These are phyloP conservation scores for Nothocercus nigrocapillus DNA, from an alignment of 2,113 vertebrate species.

Conservation along the genomic window DNA sequence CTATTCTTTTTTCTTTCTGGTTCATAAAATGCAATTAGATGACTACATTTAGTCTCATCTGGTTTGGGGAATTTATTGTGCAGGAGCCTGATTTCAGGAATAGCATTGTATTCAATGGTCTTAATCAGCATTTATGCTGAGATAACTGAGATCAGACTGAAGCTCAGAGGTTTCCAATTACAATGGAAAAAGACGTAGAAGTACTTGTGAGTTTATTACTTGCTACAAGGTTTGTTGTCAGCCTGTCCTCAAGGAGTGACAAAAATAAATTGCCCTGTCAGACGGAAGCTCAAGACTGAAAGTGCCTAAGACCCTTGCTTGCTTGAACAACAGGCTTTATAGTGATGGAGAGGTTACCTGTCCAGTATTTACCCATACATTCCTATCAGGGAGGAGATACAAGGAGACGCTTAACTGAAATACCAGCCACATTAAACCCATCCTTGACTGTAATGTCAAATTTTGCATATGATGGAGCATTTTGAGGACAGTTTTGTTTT, in stretches of 20 bases:
- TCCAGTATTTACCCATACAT: not conserved
- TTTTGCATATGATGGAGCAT: not conserved
- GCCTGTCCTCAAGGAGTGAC: not conserved
- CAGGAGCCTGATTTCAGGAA: not conserved
- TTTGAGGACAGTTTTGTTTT: slow-evolving; percentile 3
- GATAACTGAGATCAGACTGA: not conserved
- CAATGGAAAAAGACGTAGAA: not conserved
- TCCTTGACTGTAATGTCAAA: not conserved
- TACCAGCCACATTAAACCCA: not conserved
- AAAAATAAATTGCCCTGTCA: slow-evolving; percentile 6
- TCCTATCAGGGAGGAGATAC: not conserved
- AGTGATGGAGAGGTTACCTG: not conserved
- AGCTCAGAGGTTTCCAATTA: not conserved
- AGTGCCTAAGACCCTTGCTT: not conserved
- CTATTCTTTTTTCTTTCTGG: not conserved
- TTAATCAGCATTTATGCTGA: slow-evolving; percentile 6
- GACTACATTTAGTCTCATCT: not conserved
- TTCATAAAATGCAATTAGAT: not conserved
- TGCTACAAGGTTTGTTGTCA: rapidly evolving
- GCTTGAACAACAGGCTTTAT: not conserved
- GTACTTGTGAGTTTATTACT: not conserved
- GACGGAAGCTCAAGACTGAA: not conserved
- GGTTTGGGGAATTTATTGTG: not conserved
- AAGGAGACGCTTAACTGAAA: not conserved
- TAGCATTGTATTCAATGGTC: not conserved